A percentile compares a stretch with the other conserved stretches of the same genome.
Evolutionary conservation across 1,140 invertebrate species (phyloP).

Genomic region (Linepithema humile): DNA sequence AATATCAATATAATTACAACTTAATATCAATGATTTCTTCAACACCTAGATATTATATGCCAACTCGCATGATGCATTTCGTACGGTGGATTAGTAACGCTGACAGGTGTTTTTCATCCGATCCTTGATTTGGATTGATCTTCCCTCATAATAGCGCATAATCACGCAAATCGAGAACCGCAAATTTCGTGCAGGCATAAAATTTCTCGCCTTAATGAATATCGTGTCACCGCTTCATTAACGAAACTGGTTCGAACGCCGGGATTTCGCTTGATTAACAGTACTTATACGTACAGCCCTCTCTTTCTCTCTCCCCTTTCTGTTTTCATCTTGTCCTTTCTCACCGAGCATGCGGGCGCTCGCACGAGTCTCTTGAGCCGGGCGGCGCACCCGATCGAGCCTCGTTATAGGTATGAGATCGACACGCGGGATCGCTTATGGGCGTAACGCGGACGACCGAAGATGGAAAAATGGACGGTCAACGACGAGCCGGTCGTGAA

Average conservation of each 20-base stretch:
- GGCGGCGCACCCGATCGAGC: slow-evolving; percentile 47
- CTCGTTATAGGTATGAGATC: slow-evolving; percentile 66
- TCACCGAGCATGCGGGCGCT: slow-evolving; percentile 2
- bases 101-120: not conserved
- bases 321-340: slow-evolving; percentile 23
- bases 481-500: slow-evolving; percentile 70
- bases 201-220: slow-evolving; percentile 41
- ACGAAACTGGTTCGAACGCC: slow-evolving; percentile 61
- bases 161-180: not conserved
- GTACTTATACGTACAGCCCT: slow-evolving; percentile 12
- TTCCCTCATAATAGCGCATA: not conserved
- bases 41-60: no score
- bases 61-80: no score
- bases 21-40: no score
- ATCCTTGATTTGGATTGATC: not conserved
- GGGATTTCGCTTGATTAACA: slow-evolving; percentile 66
- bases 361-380: slow-evolving; percentile 13
- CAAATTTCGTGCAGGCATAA: slow-evolving; percentile 41
- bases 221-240: slow-evolving; percentile 64
- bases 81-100: not conserved
- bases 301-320: slow-evolving; percentile 5
- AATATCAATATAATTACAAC: no score
- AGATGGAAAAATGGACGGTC: slow-evolving; percentile 64
- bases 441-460: slow-evolving; percentile 54
- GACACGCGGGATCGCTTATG: slow-evolving; percentile 60